Percentiles rank a stretch among this genome's conserved stretches.
Evolutionary conservation across 2,113 vertebrate species (phyloP).

Genomic region (Ancistrus triradiatus): DNA sequence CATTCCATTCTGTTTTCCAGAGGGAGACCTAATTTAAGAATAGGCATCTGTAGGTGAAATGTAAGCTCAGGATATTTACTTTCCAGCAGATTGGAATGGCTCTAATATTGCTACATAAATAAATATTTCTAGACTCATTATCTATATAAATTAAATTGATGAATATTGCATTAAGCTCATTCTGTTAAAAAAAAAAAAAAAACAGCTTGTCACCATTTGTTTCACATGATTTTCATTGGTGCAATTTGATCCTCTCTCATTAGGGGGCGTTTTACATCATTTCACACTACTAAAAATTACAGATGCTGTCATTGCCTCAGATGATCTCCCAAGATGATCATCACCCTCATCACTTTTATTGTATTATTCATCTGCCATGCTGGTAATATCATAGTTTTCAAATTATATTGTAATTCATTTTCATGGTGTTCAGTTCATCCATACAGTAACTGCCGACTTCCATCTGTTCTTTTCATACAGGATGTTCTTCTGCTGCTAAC

Average conservation of each 20-base stretch:
- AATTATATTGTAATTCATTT: background rate
- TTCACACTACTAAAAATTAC: background rate
- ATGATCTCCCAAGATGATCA: background rate
- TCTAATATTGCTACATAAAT: too few species aligned
- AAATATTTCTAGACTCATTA: too few species aligned
- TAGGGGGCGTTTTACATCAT: background rate
- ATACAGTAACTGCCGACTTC: background rate
- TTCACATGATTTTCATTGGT: background rate
- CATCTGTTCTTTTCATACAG: background rate
- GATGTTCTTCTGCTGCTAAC: background rate
- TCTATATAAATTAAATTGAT: too few species aligned
- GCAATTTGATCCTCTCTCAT: background rate
- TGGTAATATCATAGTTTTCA: slow-evolving; percentile 9
- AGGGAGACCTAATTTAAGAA: too few species aligned
- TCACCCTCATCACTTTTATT: background rate
- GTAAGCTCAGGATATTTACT: too few species aligned
- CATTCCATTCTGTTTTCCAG: too few species aligned
- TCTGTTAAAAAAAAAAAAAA: too few species aligned
- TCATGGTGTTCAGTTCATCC: background rate
- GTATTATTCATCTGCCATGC: background rate
- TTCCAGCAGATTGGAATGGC: too few species aligned
- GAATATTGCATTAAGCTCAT: too few species aligned
- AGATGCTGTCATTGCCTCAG: background rate
- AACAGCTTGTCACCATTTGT: too few species aligned
- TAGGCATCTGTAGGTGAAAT: too few species aligned